These are phyloP conservation scores for Salpingus planirostris DNA, from an alignment of 2,888 invertebrate genomes.

Conservation along the genomic window DNA sequence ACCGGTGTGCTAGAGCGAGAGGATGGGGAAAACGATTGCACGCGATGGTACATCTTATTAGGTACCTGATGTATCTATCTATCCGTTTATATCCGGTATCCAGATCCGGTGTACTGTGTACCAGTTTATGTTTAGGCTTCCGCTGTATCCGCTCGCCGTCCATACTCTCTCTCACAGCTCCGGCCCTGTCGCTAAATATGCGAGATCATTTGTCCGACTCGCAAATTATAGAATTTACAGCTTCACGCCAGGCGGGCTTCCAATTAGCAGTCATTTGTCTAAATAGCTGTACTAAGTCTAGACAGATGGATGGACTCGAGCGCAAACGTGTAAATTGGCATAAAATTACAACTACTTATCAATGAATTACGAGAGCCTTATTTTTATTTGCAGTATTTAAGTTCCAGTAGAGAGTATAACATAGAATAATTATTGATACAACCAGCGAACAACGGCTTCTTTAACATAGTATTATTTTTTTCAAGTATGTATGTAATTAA, in stretches of 20 bases:
- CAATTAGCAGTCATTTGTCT: constrained; percentile 37
- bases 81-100: too few species aligned
- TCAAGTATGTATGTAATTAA: too few species aligned
- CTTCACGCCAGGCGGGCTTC: constrained; percentile 26
- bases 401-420: constrained; percentile 13
- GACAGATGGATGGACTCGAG: constrained; percentile 27
- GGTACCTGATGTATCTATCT: too few species aligned
- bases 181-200: constrained; percentile 10
- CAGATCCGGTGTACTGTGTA: too few species aligned
- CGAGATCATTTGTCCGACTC: constrained; percentile 14
- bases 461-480: too few species aligned
- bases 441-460: constrained; percentile 16
- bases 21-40: too few species aligned
- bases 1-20: too few species aligned
- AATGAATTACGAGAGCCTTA: constrained; percentile 13
- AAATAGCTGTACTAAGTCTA: constrained; percentile 38
- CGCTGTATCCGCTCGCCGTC: too few species aligned
- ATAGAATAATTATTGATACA: constrained; percentile 13
- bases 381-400: constrained; percentile 15
- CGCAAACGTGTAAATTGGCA: constrained; percentile 24
- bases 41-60: too few species aligned
- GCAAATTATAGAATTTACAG: constrained; percentile 31
- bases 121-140: too few species aligned
- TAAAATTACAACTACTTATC: constrained; percentile 25
- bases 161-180: too few species aligned